Conservation (phyloP, 2,888 invertebrate genomes). For the Dastarcus helophoroides region DNA sequence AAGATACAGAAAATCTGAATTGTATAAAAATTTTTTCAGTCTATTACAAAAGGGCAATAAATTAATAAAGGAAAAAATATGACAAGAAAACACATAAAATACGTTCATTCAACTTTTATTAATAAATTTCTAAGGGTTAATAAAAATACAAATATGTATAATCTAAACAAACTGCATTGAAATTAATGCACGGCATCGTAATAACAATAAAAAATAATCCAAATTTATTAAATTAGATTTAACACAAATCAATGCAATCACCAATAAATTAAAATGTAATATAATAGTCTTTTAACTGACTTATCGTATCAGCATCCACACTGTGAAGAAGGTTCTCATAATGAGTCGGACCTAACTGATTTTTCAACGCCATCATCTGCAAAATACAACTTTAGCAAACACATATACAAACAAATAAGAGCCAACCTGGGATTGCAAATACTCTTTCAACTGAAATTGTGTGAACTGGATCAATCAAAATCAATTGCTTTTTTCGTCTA, state of each 20-base stretch:
- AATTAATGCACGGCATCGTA: too few relatives aligned
- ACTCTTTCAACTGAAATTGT: constrained; percentile 61
- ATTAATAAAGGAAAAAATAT: too few relatives aligned
- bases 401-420: constrained; percentile 5
- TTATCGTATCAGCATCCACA: constrained; percentile 60
- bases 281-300: constrained; percentile 49
- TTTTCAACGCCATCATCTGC: constrained; percentile 58
- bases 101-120: too few relatives aligned
- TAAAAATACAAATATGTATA: too few relatives aligned
- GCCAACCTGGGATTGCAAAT: constrained; percentile 61
- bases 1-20: too few relatives aligned
- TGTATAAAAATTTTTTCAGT: too few relatives aligned
- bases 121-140: too few relatives aligned
- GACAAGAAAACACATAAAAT: too few relatives aligned
- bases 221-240: too few relatives aligned
- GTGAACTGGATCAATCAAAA: constrained; percentile 68
- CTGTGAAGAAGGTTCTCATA: constrained; percentile 65
- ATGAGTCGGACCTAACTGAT: constrained; percentile 61
- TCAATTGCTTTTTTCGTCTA: constrained; percentile 54
- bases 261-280: not conserved
- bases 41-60: too few relatives aligned
- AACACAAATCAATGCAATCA: not conserved
- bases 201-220: too few relatives aligned
- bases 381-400: constrained; percentile 14
- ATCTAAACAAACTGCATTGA: too few relatives aligned